Percentiles rank a stretch among this genome's conserved stretches.
Conservation (phyloP, 2,113 vertebrate species). For the Desmodus rotundus region DNA sequence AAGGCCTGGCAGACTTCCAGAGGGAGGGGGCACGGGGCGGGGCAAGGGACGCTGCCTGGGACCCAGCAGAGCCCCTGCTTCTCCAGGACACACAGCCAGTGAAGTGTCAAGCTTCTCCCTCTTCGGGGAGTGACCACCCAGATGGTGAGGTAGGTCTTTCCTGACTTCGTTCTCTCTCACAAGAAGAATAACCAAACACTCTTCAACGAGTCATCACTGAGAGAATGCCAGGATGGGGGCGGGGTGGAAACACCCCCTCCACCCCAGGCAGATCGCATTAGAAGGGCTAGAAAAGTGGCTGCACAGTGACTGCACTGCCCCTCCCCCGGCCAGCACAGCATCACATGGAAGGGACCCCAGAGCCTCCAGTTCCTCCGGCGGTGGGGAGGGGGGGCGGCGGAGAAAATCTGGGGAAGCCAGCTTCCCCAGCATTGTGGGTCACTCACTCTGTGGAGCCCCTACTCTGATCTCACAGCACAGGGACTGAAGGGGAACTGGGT, state of each 20-base stretch:
- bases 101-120: rapidly evolving
- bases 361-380: background rate
- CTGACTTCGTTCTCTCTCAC: background rate
- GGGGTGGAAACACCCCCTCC: background rate
- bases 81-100: background rate
- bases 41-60: background rate
- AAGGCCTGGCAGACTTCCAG: background rate
- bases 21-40: rapidly evolving
- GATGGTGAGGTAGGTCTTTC: background rate
- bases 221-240: no score
- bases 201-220: background rate
- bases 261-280: no score
- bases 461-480: background rate
- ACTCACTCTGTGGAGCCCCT: background rate
- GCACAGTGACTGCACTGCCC: background rate
- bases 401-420: background rate
- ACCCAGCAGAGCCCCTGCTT: background rate
- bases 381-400: no score
- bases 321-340: background rate
- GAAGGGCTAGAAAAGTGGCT: background rate
- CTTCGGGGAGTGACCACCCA: background rate
- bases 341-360: background rate
- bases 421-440: background rate
- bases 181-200: background rate
- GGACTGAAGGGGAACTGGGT: background rate